phyloP scores from a whole-genome alignment of 2,113 vertebrate species.

The Scomber japonicus region DNA sequence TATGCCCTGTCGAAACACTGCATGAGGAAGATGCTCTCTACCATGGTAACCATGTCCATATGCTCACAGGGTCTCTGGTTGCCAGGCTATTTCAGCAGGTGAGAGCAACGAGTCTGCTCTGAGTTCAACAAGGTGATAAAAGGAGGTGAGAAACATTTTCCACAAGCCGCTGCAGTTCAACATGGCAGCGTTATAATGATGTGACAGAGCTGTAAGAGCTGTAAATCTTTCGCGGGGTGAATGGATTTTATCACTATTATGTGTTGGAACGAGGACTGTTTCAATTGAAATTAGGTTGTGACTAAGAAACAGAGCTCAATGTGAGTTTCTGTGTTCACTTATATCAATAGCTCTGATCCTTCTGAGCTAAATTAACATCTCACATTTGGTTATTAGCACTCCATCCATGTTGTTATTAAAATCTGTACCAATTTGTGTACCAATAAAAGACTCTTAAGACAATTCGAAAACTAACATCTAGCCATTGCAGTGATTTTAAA shows the following conservation, averaged over 20 bases:
- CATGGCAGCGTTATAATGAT: slow-evolving; percentile 1
- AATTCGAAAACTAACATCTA: too few species aligned
- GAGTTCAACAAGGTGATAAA: neutral
- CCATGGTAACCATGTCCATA: neutral
- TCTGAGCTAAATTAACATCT: neutral
- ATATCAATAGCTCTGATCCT: neutral
- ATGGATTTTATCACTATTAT: neutral
- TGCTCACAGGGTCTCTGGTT: neutral
- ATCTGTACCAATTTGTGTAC: too few species aligned
- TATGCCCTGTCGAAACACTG: neutral
- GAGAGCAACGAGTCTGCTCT: slow-evolving; percentile 26
- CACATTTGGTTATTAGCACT: too few species aligned
- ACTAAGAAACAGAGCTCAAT: slow-evolving; percentile 14
- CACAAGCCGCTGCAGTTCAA: slow-evolving; percentile 6
- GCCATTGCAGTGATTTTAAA: too few species aligned
- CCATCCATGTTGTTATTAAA: too few species aligned
- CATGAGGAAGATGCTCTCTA: neutral
- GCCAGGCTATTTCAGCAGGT: slow-evolving; percentile 28
- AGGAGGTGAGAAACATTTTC: neutral
- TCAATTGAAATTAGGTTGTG: neutral
- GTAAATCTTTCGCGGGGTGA: slow-evolving; percentile 11
- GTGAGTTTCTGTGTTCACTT: neutral
- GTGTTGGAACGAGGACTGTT: neutral
- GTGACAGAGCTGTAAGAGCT: neutral
- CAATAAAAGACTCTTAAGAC: too few species aligned